These are phyloP conservation scores for Leptinotarsa juncta DNA, from an alignment of 2,888 invertebrate species.

Conservation along the genomic window DNA sequence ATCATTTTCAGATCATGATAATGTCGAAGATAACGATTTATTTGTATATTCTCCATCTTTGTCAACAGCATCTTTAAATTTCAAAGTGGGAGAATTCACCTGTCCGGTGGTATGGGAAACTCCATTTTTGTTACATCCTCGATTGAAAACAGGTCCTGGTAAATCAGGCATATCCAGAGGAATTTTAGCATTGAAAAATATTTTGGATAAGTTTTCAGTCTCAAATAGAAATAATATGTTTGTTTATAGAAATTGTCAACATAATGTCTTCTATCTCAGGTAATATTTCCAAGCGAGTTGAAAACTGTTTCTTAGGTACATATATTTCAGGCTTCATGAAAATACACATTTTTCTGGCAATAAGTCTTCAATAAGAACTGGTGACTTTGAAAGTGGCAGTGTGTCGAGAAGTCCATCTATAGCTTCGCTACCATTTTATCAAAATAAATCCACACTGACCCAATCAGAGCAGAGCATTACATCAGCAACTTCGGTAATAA, in stretches of 20 bases:
- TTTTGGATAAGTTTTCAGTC: constrained; percentile 77
- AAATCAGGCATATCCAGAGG: constrained; percentile 72
- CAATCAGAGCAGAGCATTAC: constrained; percentile 60
- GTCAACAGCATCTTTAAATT: constrained; percentile 65
- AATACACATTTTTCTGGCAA: constrained; percentile 57
- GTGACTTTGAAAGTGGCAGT: constrained; percentile 61
- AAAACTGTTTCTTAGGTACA: constrained; percentile 70
- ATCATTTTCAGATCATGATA: constrained; percentile 50
- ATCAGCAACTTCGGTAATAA: constrained; percentile 57
- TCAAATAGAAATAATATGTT: constrained; percentile 82
- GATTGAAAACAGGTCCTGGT: constrained; percentile 74
- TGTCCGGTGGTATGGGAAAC: constrained; percentile 81
- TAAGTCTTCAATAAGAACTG: constrained; percentile 53
- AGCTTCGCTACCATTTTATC: constrained; percentile 65
- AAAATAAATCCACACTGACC: constrained; percentile 58
- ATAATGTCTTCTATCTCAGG: constrained; percentile 72
- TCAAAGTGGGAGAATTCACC: constrained; percentile 77
- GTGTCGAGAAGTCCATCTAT: constrained; percentile 69
- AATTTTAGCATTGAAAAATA: constrained; percentile 74
- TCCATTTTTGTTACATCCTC: constrained; percentile 76
- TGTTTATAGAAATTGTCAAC: constrained; percentile 75
- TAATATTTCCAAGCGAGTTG: constrained; percentile 41
- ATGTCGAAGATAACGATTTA: constrained; percentile 59
- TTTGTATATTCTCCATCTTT: constrained; percentile 57
- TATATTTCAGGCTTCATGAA: constrained; percentile 63